Evolutionary conservation across 2,113 vertebrate species (phyloP).

Genomic region (Brachirus orientalis): DNA sequence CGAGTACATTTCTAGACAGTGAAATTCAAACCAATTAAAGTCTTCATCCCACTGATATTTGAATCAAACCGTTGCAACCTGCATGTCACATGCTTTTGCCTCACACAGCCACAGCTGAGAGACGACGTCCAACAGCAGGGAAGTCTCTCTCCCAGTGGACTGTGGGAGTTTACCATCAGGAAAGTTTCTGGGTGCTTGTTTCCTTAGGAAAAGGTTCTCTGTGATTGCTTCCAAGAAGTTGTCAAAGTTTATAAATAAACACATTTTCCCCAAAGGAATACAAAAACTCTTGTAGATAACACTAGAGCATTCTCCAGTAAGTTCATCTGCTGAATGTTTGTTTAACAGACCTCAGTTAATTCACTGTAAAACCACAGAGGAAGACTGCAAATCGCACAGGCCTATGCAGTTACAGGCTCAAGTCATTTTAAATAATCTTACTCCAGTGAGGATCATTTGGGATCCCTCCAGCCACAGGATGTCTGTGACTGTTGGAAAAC

Average conservation of each 20-base stretch:
- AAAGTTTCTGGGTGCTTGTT: slow-evolving; percentile 5
- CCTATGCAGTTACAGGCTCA: slow-evolving; percentile 6
- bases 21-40: slow-evolving; percentile 37
- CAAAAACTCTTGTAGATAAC: slow-evolving; percentile 15
- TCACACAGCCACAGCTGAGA: neutral
- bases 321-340: slow-evolving; percentile 16
- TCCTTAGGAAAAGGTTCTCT: slow-evolving; percentile 6
- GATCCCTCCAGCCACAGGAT: neutral
- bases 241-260: slow-evolving; percentile 27
- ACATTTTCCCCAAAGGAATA: slow-evolving; percentile 19
- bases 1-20: slow-evolving; percentile 33
- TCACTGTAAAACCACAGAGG: neutral
- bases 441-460: neutral
- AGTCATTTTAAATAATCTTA: slow-evolving; percentile 14
- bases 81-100: slow-evolving; percentile 6
- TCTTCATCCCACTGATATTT: slow-evolving; percentile 31
- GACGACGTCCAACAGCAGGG: neutral
- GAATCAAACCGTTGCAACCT: slow-evolving; percentile 17
- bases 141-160: slow-evolving; percentile 9
- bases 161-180: slow-evolving; percentile 21
- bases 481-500: slow-evolving; percentile 7
- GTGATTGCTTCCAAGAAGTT: slow-evolving; percentile 37
- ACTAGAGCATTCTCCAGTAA: neutral
- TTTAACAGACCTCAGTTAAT: slow-evolving; percentile 20
- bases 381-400: neutral